Base-by-base conservation (phyloP, 2,888 invertebrate genomes). In the Automeris io region DNA sequence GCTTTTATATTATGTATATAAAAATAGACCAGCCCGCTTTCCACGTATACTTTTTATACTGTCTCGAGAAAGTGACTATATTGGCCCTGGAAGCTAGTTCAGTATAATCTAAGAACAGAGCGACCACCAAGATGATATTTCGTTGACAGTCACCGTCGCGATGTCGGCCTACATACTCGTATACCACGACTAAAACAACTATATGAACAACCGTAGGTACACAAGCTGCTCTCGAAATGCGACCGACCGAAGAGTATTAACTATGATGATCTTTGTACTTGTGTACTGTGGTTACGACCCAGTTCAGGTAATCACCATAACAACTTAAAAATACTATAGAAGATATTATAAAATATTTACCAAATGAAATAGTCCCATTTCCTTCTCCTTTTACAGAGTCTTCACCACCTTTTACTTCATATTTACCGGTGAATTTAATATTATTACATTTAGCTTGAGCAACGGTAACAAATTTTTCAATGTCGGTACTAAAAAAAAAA, bases 321-420 rank as follows among this genome's bases (percentile, higher is more conserved):
- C 2, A 6, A 26, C 16, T 24, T 9, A 39, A 38, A 25, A 33
- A 3, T 42, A 55, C 68, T 68, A n/a, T n/a, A n/a, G n/a, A n/a
- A n/a, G n/a, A n/a, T n/a, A n/a, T n/a, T n/a, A n/a, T 22, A 6
- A 22, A 3, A 22, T 6, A 8, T 2, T 4, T 22, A 22, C 22
- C 22, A 22, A 5, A 22, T 8, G n/a, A 5, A 22, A 22, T 22
- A 8, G 6, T 6, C 6, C 7, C 22, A 22, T 8, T 6, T 22
- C 22, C 22, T 22, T 22, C 8, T 5, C 22, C 7, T 6, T 22
- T 22, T 22, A 22, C 7, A 8, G 7, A 22, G 7, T 22, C n/a
- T 22, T 7, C n/a, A 4, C 7, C 22, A 8, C 22, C 22, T 22
- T 22, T 6, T 8, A 22, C 22, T 8, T 22, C n/a, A 2, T 8